Base-by-base conservation (phyloP, 2,888 invertebrate genomes). In the Lordiphosa andalusiaca region DNA sequence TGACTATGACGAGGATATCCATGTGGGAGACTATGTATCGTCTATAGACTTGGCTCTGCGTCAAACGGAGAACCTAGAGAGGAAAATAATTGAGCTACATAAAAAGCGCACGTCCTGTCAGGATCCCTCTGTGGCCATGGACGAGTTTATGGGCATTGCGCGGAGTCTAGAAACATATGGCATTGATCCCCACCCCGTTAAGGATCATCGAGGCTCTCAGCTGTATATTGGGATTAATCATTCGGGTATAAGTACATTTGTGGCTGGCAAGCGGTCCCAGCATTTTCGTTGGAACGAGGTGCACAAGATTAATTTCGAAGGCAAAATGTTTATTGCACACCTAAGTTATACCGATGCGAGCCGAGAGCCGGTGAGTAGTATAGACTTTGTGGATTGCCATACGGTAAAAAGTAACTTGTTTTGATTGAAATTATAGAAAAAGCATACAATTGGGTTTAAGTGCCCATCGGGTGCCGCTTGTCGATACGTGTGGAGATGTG, bases 241-340 rank as follows among this genome's bases (percentile, higher is more conserved):
- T 90, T 94, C 95, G 81, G 99, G 98, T 37, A 97, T 99, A 73
- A 92, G 98, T 74, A 97, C 98, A 49, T 98, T 98, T 90, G 96
- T 98, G 90, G 96, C 96, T 42, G 96, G 95, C 80, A 93, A 95
- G 80, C 95, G 97, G 89, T 96, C 96, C 3, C 95, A 98, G 88
- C 97, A 98, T 89, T 98, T 98, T 91, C 95, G 96, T 86, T 99
- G 99, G 99, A 93, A 93, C 63, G 97, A 98, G 89, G 95, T 99
- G 49, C 95, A 96, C 86, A 98, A 98, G 90, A 95, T 98, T 74
- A 98, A 98, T 89, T 99, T 97, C 87, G 97, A 98, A 88, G 98
- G 98, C 19, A 96, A 98, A 90, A 98, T 98, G 96, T 98, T 99
- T 87, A 97, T 98, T 73, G 95, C 98, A 53, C 98, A 98, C 90